Conservation (phyloP, 2,797 vertebrate species). For the Garrulus glandarius region DNA sequence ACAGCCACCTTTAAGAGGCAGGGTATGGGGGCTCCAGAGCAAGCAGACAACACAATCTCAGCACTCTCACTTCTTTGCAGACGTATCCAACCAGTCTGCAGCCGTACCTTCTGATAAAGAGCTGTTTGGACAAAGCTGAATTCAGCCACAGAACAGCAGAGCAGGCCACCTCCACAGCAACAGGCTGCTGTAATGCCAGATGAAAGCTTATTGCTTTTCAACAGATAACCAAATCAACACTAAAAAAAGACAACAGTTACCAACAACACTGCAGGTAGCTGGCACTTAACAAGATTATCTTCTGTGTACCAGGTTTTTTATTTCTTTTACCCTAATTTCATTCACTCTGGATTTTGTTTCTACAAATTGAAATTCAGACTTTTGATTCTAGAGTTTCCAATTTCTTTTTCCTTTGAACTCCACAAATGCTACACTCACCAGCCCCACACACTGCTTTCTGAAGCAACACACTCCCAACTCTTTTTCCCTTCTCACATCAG, state of each 20-base stretch:
- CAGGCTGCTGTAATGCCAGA: fast-evolving
- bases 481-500: background rate
- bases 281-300: background rate
- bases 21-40: fast-evolving
- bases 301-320: background rate
- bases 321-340: background rate
- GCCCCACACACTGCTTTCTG: background rate
- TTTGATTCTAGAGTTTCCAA: background rate
- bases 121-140: background rate
- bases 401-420: background rate
- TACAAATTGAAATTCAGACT: background rate
- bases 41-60: background rate
- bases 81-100: background rate
- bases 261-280: background rate
- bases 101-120: fast-evolving
- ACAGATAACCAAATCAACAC: background rate
- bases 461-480: background rate
- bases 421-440: background rate
- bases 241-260: background rate
- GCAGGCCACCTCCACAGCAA: background rate
- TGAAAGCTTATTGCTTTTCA: background rate
- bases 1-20: background rate
- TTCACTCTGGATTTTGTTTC: background rate
- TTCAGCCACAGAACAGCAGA: background rate
- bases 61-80: background rate